phyloP scores from a whole-genome alignment of 2,888 invertebrate genomes.

The Copidosoma aretas region DNA sequence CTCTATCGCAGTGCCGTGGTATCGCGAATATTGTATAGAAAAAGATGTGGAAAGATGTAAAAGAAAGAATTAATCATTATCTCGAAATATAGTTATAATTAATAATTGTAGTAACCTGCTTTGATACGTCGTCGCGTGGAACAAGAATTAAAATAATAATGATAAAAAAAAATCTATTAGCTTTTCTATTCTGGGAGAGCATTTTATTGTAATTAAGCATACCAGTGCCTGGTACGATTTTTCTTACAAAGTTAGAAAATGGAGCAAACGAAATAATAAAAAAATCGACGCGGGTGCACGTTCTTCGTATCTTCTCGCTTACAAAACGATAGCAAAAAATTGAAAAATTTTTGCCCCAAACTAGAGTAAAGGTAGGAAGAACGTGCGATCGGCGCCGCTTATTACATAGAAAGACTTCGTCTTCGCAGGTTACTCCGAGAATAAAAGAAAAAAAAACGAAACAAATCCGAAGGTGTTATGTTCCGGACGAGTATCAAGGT shows the following conservation, averaged over 20 bases:
- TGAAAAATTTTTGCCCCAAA: conserved; percentile 30
- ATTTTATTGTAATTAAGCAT: conserved; percentile 38
- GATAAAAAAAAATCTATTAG: conserved; percentile 28
- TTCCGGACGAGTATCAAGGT: conserved; percentile 43
- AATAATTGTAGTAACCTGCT: conserved; percentile 38
- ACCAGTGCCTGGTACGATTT: conserved; percentile 42
- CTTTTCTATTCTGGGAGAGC: conserved; percentile 37
- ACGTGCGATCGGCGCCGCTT: conserved; percentile 21
- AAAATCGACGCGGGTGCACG: conserved; percentile 22
- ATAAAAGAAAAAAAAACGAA: conserved; percentile 20
- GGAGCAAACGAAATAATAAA: conserved; percentile 17
- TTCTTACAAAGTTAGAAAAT: conserved; percentile 36
- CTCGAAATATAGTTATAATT: conserved; percentile 35
- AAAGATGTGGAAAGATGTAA: conserved; percentile 5
- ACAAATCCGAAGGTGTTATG: conserved; percentile 37
- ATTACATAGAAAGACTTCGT: conserved; percentile 31
- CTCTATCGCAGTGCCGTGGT: conserved; percentile 35
- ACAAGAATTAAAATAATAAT: conserved; percentile 1
- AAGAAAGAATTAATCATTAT: conserved; percentile 33
- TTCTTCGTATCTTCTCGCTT: conserved; percentile 39
- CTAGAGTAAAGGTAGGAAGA: conserved; percentile 39
- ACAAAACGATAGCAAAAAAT: conserved; percentile 27
- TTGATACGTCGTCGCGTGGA: conserved; percentile 40
- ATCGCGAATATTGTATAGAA: conserved; percentile 33
- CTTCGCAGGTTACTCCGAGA: conserved; percentile 39